These are phyloP conservation scores for Copsychus sechellarum DNA, from an alignment of 2,113 vertebrate genomes.

Conservation along the genomic window DNA sequence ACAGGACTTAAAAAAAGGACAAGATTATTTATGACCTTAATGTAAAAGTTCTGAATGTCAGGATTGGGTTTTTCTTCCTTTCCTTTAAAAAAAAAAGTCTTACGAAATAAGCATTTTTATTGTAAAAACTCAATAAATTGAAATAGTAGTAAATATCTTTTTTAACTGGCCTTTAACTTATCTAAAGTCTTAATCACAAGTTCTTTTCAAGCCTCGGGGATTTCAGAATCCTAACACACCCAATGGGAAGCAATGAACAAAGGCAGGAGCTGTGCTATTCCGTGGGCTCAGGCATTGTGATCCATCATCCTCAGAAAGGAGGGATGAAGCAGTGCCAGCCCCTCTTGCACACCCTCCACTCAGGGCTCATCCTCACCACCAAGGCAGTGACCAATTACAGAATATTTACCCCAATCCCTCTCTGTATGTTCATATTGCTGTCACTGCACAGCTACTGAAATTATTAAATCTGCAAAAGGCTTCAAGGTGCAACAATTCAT, in stretches of 20 bases:
- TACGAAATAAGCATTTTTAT: background rate
- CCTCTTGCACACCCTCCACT: background rate
- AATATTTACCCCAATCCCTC: background rate
- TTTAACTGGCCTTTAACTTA: background rate
- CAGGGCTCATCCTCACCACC: background rate
- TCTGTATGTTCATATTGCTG: background rate
- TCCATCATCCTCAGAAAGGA: fast-evolving
- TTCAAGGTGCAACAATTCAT: background rate
- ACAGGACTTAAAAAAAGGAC: background rate
- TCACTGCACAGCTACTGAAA: background rate
- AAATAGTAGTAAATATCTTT: background rate
- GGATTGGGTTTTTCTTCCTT: background rate
- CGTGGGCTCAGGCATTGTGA: fast-evolving
- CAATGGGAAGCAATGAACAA: background rate
- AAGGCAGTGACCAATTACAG: background rate
- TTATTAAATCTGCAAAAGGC: background rate
- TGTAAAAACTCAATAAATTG: background rate
- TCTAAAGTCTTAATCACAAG: background rate
- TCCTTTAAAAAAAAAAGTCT: background rate
- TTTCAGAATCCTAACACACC: background rate
- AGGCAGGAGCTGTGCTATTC: background rate
- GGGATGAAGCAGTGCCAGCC: background rate
- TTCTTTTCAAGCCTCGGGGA: background rate
- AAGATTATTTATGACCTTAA: background rate
- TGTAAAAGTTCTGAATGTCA: background rate